phyloP scores from a whole-genome alignment of 2,888 invertebrate species.

The Cephus rjabovi region DNA sequence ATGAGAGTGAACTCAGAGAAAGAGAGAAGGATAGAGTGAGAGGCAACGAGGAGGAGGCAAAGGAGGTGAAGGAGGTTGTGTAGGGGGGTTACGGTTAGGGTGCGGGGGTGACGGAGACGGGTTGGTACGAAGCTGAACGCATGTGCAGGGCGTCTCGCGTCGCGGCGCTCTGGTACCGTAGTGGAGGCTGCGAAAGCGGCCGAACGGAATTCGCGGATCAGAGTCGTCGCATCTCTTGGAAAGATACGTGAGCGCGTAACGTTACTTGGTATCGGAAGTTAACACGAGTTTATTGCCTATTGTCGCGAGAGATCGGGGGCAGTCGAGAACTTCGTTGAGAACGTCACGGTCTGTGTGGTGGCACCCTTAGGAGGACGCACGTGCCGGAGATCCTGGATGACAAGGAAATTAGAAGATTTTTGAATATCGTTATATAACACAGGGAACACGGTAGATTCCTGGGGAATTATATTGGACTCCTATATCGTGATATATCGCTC shows the following conservation, averaged over 20 bases:
- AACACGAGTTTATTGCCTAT: not conserved
- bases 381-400: not conserved
- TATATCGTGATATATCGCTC: not conserved
- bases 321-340: not conserved
- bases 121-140: conserved; percentile 58
- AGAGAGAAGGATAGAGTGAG: not conserved
- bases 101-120: conserved; percentile 30
- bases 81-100: conserved; percentile 35
- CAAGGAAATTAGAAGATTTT: not conserved
- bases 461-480: not conserved
- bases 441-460: not conserved
- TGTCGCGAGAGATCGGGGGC: not conserved
- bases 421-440: not conserved
- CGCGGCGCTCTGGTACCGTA: conserved; percentile 61
- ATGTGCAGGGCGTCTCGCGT: conserved; percentile 65
- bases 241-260: conserved; percentile 45
- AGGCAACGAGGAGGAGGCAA: conserved; percentile 10
- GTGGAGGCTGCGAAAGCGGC: conserved; percentile 63
- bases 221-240: conserved; percentile 64
- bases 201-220: conserved; percentile 63
- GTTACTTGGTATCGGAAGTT: not conserved
- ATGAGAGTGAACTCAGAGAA: conserved; percentile 20
- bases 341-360: not conserved
- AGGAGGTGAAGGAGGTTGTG: conserved; percentile 24
- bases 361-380: not conserved